These are phyloP conservation scores for Falcunculus frontatus DNA, from an alignment of 2,113 vertebrate genomes.

Conservation along the genomic window DNA sequence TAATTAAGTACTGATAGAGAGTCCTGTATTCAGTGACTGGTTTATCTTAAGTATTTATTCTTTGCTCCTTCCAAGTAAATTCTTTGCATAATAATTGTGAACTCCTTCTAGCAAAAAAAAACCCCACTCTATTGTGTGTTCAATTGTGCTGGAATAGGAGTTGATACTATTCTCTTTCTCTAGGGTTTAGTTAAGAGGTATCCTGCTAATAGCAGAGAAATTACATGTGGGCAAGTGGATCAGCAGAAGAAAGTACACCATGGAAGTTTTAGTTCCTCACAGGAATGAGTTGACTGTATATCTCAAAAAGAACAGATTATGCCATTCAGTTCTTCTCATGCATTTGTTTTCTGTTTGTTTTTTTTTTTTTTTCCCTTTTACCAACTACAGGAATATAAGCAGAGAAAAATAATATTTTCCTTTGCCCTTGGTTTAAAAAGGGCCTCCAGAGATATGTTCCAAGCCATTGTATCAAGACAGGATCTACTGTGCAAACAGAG, in stretches of 20 bases:
- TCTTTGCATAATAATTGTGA: not conserved
- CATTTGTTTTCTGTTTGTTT: rapidly evolving
- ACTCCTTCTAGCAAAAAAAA: not conserved
- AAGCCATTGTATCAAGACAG: not conserved
- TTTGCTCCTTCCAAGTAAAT: not conserved
- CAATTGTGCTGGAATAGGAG: not conserved
- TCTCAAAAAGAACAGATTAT: not conserved
- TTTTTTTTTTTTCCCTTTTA: not conserved
- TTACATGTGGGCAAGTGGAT: not conserved
- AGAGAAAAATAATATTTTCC: not conserved
- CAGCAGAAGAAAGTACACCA: not conserved
- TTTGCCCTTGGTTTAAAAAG: not conserved
- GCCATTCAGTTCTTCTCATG: not conserved
- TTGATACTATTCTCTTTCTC: not conserved
- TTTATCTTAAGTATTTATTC: not conserved
- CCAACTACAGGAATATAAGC: not conserved
- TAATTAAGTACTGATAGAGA: not conserved
- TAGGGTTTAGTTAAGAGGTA: not conserved
- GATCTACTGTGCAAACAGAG: not conserved
- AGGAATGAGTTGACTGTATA: not conserved
- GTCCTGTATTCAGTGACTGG: not conserved
- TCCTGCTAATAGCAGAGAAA: not conserved
- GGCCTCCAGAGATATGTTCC: not conserved
- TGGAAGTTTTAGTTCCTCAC: not conserved
- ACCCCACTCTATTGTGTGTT: not conserved